Conservation (phyloP, 37 sponge, comb jelly and placozoan genomes). For the Halichondria panicea region DNA sequence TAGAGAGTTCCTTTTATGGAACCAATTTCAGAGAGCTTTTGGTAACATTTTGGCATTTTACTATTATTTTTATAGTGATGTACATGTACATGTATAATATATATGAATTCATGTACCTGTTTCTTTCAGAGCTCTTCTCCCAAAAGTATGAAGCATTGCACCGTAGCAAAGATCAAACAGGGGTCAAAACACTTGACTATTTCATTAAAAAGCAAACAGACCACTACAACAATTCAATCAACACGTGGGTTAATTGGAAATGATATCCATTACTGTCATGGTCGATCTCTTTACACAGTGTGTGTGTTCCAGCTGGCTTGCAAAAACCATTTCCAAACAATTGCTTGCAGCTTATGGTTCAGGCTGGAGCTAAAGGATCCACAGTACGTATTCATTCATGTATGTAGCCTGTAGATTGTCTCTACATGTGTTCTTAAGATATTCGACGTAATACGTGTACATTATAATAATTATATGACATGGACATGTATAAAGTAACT, state of each 20-base stretch:
- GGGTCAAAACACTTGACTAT: slow-evolving; percentile 70
- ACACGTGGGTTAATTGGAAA: slow-evolving; percentile 64
- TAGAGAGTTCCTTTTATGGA: too few species aligned
- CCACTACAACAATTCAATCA: slow-evolving; percentile 72
- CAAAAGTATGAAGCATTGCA: slow-evolving; percentile 75
- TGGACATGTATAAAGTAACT: neutral
- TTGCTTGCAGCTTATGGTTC: slow-evolving; percentile 92
- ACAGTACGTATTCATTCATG: slow-evolving; percentile 47
- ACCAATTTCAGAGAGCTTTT: too few species aligned
- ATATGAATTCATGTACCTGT: neutral
- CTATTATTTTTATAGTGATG: too few species aligned
- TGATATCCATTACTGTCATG: neutral
- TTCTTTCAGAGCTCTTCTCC: slow-evolving; percentile 29
- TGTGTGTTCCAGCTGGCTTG: slow-evolving; percentile 80
- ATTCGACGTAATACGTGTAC: neutral
- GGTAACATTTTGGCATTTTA: too few species aligned
- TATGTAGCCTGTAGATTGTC: neutral
- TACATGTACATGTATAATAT: too few species aligned
- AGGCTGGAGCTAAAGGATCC: slow-evolving; percentile 95
- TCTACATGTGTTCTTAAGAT: neutral
- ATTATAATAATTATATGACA: neutral
- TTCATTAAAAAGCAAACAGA: slow-evolving; percentile 69
- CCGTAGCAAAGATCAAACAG: slow-evolving; percentile 40
- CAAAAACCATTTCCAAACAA: slow-evolving; percentile 89
- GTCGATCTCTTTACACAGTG: slow-evolving; percentile 18